A percentile compares a stretch with the other conserved stretches of the same genome.
phyloP scores from a whole-genome alignment of 2,113 vertebrate species.

The Gnathonemus longibarbis region DNA sequence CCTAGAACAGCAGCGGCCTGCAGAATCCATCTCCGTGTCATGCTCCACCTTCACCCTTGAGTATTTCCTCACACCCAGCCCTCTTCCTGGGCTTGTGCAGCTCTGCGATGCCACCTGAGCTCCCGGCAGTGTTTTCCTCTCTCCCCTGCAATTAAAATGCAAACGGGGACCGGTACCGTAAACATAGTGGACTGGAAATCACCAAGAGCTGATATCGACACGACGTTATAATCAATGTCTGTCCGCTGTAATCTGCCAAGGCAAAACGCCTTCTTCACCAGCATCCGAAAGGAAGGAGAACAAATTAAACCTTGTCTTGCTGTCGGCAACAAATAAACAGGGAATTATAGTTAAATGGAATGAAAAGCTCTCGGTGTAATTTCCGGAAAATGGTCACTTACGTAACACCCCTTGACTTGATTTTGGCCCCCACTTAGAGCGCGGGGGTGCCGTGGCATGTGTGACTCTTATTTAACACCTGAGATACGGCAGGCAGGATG shows the following conservation, averaged over 20 bases:
- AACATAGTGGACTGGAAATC: neutral
- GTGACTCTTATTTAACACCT: neutral
- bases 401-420: neutral
- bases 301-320: conserved; percentile 4
- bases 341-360: neutral
- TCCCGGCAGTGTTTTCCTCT: neutral
- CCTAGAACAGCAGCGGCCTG: neutral
- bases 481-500: neutral
- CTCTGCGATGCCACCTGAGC: neutral
- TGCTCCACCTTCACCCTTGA: neutral
- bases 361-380: neutral
- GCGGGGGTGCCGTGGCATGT: neutral
- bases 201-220: neutral
- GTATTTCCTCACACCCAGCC: neutral
- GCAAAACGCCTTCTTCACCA: neutral
- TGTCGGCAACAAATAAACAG: neutral
- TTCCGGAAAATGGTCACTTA: neutral
- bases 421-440: neutral
- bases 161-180: neutral
- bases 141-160: neutral
- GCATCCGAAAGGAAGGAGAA: neutral
- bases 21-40: neutral
- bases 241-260: neutral
- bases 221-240: neutral
- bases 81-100: neutral